Percentiles rank a stretch among this genome's conserved stretches.
These are phyloP conservation scores for Acanthosoma haemorrhoidale DNA, from an alignment of 2,888 invertebrate genomes.

Conservation along the genomic window DNA sequence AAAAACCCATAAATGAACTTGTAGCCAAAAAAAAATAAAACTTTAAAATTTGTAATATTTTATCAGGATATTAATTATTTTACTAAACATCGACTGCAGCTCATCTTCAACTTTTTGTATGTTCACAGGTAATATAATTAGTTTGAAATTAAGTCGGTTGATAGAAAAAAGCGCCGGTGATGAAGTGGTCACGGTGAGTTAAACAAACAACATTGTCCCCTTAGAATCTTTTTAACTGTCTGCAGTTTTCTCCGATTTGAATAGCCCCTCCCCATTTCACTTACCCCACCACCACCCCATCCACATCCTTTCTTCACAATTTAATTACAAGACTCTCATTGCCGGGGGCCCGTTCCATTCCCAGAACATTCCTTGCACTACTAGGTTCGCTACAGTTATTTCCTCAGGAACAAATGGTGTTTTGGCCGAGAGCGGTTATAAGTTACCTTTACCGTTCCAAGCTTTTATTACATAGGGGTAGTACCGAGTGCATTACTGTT, in stretches of 20 bases:
- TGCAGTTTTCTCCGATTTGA: background rate
- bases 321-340: background rate
- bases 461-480: no score
- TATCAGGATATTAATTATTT: no score
- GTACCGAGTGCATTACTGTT: no score
- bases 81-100: no score
- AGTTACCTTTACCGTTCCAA: no score
- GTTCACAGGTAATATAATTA: no score
- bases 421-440: background rate
- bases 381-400: background rate
- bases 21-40: no score
- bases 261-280: background rate
- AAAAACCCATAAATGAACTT: no score
- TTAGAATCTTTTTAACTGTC: background rate
- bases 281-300: no score
- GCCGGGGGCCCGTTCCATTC: background rate
- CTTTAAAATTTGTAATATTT: no score
- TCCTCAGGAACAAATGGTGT: background rate
- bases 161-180: no score
- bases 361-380: background rate
- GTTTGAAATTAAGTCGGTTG: background rate
- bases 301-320: conserved; percentile 6
- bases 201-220: background rate
- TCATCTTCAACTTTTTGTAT: no score
- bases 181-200: background rate